A percentile compares a stretch with the other conserved stretches of the same genome.
phyloP scores from a whole-genome alignment of 2,113 vertebrate species.

The Anser cygnoides region DNA sequence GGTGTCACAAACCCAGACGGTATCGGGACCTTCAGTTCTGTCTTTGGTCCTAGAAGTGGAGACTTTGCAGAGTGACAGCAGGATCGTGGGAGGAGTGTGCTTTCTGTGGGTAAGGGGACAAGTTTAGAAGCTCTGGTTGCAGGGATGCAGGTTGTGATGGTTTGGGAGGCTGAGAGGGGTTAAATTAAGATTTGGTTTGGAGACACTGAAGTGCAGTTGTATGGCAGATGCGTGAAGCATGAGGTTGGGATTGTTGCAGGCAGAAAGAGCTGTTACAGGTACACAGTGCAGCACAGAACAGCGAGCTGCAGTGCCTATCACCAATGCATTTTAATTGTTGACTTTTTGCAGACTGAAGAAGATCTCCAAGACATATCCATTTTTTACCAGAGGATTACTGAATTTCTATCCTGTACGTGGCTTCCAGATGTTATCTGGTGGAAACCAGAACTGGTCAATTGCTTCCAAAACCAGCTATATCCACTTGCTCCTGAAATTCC shows the following conservation, averaged over 20 bases:
- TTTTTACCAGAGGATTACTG: slow-evolving; percentile 64
- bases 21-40: not conserved
- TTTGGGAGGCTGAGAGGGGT: not conserved
- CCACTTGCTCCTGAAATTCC: slow-evolving; percentile 57
- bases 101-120: not conserved
- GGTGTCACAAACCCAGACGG: not conserved
- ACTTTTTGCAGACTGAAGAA: slow-evolving; percentile 46
- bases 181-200: not conserved
- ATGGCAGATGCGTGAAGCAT: not conserved
- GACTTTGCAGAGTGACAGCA: not conserved
- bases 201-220: not conserved
- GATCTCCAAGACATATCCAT: not conserved
- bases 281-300: not conserved
- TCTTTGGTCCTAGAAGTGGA: not conserved
- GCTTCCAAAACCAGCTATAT: slow-evolving; percentile 44
- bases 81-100: rapidly evolving
- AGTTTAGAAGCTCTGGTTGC: not conserved
- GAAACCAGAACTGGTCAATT: slow-evolving; percentile 52
- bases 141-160: not conserved
- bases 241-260: not conserved
- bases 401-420: slow-evolving; percentile 61
- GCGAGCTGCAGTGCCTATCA: not conserved
- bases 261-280: not conserved
- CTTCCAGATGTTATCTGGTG: slow-evolving; percentile 69
- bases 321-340: not conserved